phyloP scores from a whole-genome alignment of 1,140 invertebrate species.

The Venustaconcha ellipsiformis region DNA sequence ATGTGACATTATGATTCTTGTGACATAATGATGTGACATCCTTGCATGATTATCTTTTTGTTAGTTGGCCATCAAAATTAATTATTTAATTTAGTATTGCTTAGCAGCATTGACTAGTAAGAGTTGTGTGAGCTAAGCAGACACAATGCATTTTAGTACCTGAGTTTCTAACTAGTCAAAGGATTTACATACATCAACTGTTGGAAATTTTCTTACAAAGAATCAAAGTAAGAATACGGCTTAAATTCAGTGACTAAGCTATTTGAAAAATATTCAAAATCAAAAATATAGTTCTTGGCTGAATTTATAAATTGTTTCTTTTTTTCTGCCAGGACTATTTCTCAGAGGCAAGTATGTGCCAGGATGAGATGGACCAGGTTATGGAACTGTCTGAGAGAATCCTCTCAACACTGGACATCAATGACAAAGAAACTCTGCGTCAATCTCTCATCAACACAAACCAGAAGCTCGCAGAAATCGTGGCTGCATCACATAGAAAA shows the following conservation, averaged over 20 bases:
- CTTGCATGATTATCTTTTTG: no score
- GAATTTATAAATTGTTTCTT: slow-evolving; percentile 3
- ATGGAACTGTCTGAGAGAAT: slow-evolving; percentile 58
- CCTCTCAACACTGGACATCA: slow-evolving; percentile 57
- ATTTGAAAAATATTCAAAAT: not conserved
- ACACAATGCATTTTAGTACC: no score
- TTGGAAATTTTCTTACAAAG: not conserved
- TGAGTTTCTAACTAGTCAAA: no score
- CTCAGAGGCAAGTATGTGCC: slow-evolving; percentile 59
- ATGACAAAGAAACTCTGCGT: slow-evolving; percentile 60
- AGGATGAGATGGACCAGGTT: slow-evolving; percentile 63
- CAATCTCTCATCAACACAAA: slow-evolving; percentile 57
- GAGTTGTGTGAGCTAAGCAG: no score
- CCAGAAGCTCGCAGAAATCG: slow-evolving; percentile 49
- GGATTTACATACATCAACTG: no score
- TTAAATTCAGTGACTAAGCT: not conserved
- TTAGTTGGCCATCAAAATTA: no score
- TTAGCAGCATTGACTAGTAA: no score
- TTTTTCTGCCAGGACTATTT: slow-evolving; percentile 56
- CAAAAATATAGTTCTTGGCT: not conserved
- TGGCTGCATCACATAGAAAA: slow-evolving; percentile 48
- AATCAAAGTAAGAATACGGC: not conserved
- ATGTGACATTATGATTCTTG: no score
- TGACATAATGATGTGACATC: no score
- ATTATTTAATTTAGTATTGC: no score